Percentiles rank a stretch among this genome's conserved stretches.
Evolutionary conservation across 2,888 invertebrate species (phyloP).

Genomic region (Diplolepis rosae): DNA sequence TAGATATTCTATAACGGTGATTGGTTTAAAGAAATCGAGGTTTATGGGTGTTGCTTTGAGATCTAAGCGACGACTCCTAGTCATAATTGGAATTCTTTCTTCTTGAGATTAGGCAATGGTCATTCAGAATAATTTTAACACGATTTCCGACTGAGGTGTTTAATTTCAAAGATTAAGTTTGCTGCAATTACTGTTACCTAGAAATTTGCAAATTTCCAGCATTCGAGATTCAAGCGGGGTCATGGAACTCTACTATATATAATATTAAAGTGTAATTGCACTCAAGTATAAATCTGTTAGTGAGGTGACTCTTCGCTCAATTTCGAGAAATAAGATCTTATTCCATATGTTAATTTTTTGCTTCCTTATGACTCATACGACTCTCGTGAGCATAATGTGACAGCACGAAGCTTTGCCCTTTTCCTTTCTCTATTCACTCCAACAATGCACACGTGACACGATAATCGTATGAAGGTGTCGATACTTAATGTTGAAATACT

Average conservation of each 20-base stretch:
- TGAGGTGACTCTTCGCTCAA: neutral
- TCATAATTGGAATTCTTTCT: slow-evolving; percentile 17
- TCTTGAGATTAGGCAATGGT: slow-evolving; percentile 16
- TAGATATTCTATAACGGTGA: no score
- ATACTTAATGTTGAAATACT: slow-evolving; percentile 17
- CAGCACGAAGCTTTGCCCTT: slow-evolving; percentile 14
- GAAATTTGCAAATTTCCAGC: slow-evolving; percentile 19
- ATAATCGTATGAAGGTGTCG: slow-evolving; percentile 21
- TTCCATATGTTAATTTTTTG: slow-evolving; percentile 23
- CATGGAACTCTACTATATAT: neutral
- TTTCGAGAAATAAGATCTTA: slow-evolving; percentile 26
- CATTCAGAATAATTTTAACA: slow-evolving; percentile 26
- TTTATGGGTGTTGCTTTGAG: neutral
- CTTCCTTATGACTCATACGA: slow-evolving; percentile 21
- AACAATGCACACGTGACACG: slow-evolving; percentile 19
- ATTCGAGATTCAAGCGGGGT: neutral
- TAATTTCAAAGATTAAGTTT: slow-evolving; percentile 17
- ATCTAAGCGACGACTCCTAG: neutral
- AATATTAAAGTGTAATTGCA: neutral
- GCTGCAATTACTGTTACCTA: slow-evolving; percentile 11
- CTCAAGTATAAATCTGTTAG: slow-evolving; percentile 4
- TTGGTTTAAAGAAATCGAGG: neutral
- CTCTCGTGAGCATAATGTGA: slow-evolving; percentile 23
- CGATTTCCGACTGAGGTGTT: slow-evolving; percentile 19
- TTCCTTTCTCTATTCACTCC: slow-evolving; percentile 23